Evolutionary conservation across 2,113 vertebrate species (phyloP).

Genomic region (Illadopsis cleaveri): DNA sequence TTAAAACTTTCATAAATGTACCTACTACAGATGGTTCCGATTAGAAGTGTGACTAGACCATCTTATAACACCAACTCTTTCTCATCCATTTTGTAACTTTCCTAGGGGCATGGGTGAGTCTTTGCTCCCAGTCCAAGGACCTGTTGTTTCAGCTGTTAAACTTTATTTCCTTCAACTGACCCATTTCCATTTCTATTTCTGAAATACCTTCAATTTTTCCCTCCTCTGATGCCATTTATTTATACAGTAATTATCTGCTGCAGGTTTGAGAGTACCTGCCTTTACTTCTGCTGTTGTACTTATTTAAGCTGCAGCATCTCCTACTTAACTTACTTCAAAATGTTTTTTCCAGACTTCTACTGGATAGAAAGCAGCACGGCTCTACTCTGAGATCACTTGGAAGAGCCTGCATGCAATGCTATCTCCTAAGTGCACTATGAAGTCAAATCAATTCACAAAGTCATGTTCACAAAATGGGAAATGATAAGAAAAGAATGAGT

Average conservation of each 20-base stretch:
- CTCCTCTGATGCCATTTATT: neutral
- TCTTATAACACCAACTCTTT: neutral
- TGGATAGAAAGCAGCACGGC: neutral
- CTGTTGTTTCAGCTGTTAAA: neutral
- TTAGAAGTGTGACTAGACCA: neutral
- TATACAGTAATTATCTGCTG: neutral
- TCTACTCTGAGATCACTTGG: neutral
- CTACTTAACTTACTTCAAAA: neutral
- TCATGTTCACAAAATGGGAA: slow-evolving; percentile 49
- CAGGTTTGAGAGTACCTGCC: neutral
- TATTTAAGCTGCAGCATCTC: neutral
- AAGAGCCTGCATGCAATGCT: neutral
- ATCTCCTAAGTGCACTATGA: slow-evolving; percentile 30
- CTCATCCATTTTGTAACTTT: neutral
- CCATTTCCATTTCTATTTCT: neutral
- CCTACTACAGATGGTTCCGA: neutral
- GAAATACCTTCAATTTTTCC: neutral
- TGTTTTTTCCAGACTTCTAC: neutral
- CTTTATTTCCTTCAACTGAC: neutral
- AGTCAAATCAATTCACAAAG: slow-evolving; percentile 47
- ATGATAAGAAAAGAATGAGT: slow-evolving; percentile 52
- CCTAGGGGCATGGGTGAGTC: too few species aligned
- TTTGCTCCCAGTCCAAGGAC: neutral
- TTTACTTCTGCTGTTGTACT: neutral
- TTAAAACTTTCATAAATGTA: neutral